phyloP scores from a whole-genome alignment of 2,888 invertebrate species.

The Carterocephalus palaemon region DNA sequence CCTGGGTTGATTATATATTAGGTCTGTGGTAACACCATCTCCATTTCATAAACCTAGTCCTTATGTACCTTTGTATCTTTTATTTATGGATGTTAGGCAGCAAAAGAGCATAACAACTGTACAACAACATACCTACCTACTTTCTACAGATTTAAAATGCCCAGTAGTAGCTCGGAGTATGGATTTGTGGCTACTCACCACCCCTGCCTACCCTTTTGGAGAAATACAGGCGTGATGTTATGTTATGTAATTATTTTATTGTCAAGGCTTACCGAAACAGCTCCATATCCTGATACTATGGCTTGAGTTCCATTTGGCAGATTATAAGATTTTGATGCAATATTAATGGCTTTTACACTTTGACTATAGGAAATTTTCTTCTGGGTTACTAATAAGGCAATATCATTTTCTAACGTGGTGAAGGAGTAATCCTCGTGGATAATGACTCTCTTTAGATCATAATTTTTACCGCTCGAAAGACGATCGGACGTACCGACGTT shows the following conservation, averaged over 20 bases:
- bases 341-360: conserved; percentile 43
- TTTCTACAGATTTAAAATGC: too few species aligned
- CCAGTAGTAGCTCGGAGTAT: too few species aligned
- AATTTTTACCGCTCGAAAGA: conserved; percentile 50
- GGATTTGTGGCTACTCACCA: not conserved
- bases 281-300: conserved; percentile 66
- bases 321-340: conserved; percentile 41
- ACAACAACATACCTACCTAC: too few species aligned
- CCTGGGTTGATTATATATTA: too few species aligned
- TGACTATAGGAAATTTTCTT: conserved; percentile 45
- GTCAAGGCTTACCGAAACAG: conserved; percentile 41
- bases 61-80: too few species aligned
- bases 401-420: conserved; percentile 54
- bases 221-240: too few species aligned
- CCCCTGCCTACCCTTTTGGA: too few species aligned
- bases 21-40: too few species aligned
- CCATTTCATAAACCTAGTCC: too few species aligned
- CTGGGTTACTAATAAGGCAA: conserved; percentile 51
- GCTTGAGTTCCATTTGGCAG: conserved; percentile 54
- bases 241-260: not conserved
- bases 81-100: too few species aligned
- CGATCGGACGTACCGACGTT: conserved; percentile 56
- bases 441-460: conserved; percentile 45
- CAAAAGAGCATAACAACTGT: too few species aligned
- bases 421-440: conserved; percentile 52